A percentile compares a stretch with the other conserved stretches of the same genome.
Evolutionary conservation across 2,797 vertebrate genomes (phyloP).

Genomic region (Oryzias dopingdopingensis): DNA sequence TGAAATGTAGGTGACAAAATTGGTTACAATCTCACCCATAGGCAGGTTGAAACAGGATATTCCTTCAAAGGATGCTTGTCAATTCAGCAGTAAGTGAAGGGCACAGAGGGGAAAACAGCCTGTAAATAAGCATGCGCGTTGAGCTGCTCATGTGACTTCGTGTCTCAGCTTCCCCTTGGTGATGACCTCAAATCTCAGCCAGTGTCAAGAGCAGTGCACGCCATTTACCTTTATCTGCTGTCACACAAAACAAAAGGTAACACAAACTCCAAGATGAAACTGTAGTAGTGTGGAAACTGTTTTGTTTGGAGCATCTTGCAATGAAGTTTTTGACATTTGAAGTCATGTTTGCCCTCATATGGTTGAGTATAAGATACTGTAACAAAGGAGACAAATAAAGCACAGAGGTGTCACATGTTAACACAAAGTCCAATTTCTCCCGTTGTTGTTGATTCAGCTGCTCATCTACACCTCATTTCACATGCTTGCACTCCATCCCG

Average conservation of each 20-base stretch:
- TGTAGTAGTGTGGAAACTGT: too few relatives aligned
- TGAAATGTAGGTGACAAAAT: not conserved
- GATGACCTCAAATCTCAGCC: constrained; percentile 4
- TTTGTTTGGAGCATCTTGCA: too few relatives aligned
- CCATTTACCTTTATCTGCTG: not conserved
- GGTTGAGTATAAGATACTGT: too few relatives aligned
- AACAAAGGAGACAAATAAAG: too few relatives aligned
- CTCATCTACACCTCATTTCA: constrained; percentile 36
- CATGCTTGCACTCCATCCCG: constrained; percentile 19
- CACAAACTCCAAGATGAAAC: not conserved
- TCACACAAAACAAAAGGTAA: not conserved
- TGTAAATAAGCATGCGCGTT: not conserved
- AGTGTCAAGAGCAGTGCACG: not conserved
- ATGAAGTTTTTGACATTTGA: too few relatives aligned
- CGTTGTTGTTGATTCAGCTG: constrained; percentile 71
- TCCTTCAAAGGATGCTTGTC: not conserved
- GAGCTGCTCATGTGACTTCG: not conserved
- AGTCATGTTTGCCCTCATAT: too few relatives aligned
- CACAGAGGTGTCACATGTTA: constrained; percentile 3
- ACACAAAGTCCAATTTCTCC: constrained; percentile 43
- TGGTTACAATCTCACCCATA: too few relatives aligned
- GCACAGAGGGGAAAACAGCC: not conserved
- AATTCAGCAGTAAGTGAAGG: not conserved
- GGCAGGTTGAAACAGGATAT: not conserved
- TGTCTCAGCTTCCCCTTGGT: constrained; percentile 23